Conservation (phyloP, 2,797 vertebrate species). For the Periparus ater region DNA sequence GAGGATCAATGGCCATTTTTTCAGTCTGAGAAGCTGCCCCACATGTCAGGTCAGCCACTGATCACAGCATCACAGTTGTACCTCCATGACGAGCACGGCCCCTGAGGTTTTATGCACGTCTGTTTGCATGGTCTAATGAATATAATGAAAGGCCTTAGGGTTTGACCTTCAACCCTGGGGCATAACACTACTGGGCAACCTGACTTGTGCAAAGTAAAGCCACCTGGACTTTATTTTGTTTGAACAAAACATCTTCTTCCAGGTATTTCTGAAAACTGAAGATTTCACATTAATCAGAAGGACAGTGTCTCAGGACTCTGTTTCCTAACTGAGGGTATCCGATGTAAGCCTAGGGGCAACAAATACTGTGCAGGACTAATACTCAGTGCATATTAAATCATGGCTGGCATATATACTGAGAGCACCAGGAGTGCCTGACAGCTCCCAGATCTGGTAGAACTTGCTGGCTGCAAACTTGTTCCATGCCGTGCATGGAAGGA, state of each 20-base stretch:
- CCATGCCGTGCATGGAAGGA: background rate
- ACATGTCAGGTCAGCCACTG: background rate
- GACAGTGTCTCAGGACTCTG: background rate
- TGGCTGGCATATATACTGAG: background rate
- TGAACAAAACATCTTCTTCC: background rate
- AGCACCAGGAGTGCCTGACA: background rate
- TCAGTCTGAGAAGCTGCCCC: background rate
- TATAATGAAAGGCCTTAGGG: background rate
- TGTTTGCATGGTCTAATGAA: background rate
- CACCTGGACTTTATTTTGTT: background rate
- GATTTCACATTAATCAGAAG: background rate
- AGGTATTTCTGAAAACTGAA: background rate
- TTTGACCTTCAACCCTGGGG: background rate
- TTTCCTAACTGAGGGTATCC: background rate
- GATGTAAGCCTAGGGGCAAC: background rate
- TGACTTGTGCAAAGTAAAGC: background rate
- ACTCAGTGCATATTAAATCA: background rate
- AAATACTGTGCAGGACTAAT: background rate
- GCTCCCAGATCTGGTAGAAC: background rate
- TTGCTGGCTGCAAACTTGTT: background rate
- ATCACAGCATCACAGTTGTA: background rate
- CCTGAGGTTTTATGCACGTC: background rate
- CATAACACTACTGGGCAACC: background rate
- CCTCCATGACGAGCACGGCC: background rate
- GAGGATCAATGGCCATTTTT: background rate